phyloP scores from a whole-genome alignment of 2,113 vertebrate species.

The Cryptotis parvus region DNA sequence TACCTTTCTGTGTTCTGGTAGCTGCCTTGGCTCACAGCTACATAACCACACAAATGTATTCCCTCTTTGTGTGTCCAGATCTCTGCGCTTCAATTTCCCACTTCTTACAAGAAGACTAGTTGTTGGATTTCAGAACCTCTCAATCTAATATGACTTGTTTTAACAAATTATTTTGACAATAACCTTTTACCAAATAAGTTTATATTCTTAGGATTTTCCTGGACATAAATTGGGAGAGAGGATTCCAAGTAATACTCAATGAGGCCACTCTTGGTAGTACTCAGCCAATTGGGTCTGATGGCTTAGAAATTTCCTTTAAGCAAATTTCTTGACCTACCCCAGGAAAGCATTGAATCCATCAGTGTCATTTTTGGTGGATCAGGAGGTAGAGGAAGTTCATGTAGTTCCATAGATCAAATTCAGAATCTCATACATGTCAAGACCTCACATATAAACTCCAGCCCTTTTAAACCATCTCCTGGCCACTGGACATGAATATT shows the following conservation, averaged over 20 bases:
- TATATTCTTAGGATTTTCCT: not conserved
- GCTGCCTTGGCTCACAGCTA: not conserved
- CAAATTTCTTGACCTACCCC: too few relatives aligned
- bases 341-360: too few relatives aligned
- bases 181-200: slow-evolving; percentile 26
- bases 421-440: too few relatives aligned
- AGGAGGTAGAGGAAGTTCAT: too few relatives aligned
- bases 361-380: too few relatives aligned
- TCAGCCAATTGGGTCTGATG: too few relatives aligned
- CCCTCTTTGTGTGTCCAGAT: not conserved
- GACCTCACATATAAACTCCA: too few relatives aligned
- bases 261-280: too few relatives aligned
- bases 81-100: not conserved
- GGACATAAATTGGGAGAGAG: not conserved
- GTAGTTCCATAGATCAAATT: too few relatives aligned
- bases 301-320: too few relatives aligned
- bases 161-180: not conserved
- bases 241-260: too few relatives aligned
- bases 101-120: not conserved
- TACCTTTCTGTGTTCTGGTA: not conserved
- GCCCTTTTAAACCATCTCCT: too few relatives aligned
- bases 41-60: not conserved
- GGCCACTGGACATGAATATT: not conserved
- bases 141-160: not conserved
- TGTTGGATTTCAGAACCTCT: not conserved